These are phyloP conservation scores for Aphis craccivora DNA, from an alignment of 1,140 invertebrate species.

Conservation along the genomic window DNA sequence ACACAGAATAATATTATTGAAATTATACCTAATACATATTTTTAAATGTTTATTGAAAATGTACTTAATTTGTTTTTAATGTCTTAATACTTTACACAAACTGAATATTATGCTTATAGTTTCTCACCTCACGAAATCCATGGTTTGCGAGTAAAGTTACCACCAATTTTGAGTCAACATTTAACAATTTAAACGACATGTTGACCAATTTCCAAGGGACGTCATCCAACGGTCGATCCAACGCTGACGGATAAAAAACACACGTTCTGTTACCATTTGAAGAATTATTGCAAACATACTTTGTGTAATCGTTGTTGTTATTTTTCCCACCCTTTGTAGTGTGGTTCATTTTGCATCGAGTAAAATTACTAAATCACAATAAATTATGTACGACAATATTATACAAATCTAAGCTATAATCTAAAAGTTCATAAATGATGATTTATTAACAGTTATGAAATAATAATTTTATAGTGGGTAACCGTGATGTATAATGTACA, in stretches of 20 bases:
- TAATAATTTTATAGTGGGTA: not conserved
- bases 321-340: not conserved
- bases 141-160: conserved; percentile 45
- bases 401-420: not conserved
- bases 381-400: not conserved
- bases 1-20: not conserved
- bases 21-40: not conserved
- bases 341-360: not conserved
- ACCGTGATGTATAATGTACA: not conserved
- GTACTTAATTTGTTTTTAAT: not conserved
- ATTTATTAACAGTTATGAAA: not conserved
- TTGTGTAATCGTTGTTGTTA: not conserved
- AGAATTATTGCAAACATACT: conserved; percentile 35
- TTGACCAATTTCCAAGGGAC: conserved; percentile 46
- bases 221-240: conserved; percentile 60
- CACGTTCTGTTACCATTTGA: conserved; percentile 11
- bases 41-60: not conserved
- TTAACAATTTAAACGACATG: conserved; percentile 40
- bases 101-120: not conserved
- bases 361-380: conserved; percentile 2
- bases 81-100: not conserved
- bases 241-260: conserved; percentile 53
- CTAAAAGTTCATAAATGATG: not conserved
- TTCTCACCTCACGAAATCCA: conserved; percentile 52
- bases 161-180: conserved; percentile 49